Evolutionary conservation across 2,797 vertebrate genomes (phyloP), one percentile per base, ranked within the genome.

Genomic region (Fundulus diaphanus): DNA sequence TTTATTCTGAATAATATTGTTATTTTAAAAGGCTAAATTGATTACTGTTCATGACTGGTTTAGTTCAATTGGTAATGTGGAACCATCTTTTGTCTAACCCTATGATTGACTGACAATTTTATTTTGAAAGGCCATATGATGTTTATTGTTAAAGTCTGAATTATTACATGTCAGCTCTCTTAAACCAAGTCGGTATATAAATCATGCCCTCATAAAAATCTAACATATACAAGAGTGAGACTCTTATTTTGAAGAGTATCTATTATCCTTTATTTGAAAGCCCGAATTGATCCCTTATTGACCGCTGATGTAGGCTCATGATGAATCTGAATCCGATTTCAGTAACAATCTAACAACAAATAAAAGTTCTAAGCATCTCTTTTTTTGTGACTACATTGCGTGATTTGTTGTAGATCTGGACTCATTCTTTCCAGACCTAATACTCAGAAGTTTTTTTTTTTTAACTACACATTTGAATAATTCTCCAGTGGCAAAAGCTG

Each of bases 381-480:
- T 37, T 13, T 37, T 69, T 13, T 29, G 40, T 13, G 37, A 31
- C 24, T 31, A 9, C 27, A 6, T 42, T 18, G 6, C 27, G 31
- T 31, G 40, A 37, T 59, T 24, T 40, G 35, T 29, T 8, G 5
- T 31, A 71, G 54, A 46, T 56, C 48, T 24, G 18, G 27, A 40
- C 44, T 31, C 24, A 22, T 24, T 24, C 1, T 51, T 24, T 24
- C 20, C 7, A 22, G 49, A 51, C 27, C 27, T 56, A 27, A 56
- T 27, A 27, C 54, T 29, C 12, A 15, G 29, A 52, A 48, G 3
- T 1, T 3, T 3, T 9, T 52, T 52, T 52, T 11, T 22, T 11
- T n/a, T 18, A 59, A 72, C 69, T 59, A 59, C 46, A 1, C 29
- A 76, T 57, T 13, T 65, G 70, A 74, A 74, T 65, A 59, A 24